These are phyloP conservation scores for Subacronicta megacephala DNA, from an alignment of 2,888 invertebrate species.

Conservation along the genomic window DNA sequence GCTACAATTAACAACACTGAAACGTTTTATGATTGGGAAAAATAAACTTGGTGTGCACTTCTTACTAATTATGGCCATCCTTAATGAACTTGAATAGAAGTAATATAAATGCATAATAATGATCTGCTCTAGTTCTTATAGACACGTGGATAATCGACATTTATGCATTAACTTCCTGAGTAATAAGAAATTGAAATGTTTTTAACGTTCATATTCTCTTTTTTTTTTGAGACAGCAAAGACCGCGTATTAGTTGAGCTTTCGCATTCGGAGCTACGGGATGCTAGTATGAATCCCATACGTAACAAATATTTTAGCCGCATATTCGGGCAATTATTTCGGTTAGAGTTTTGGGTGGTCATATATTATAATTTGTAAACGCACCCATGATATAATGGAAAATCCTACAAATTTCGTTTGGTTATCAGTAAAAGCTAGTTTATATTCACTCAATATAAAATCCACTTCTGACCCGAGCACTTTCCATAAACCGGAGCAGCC, in stretches of 20 bases:
- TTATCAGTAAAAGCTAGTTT: background rate
- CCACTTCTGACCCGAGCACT: background rate
- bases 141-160: background rate
- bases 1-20: constrained; percentile 32
- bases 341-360: too few species aligned
- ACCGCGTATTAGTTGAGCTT: too few species aligned
- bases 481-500: background rate
- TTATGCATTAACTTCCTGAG: too few species aligned
- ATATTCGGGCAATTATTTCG: too few species aligned
- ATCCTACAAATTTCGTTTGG: background rate
- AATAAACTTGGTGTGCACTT: constrained; percentile 39
- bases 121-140: background rate
- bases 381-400: too few species aligned
- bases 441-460: background rate
- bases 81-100: constrained; percentile 19
- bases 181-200: too few species aligned
- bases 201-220: too few species aligned
- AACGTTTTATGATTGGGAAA: constrained; percentile 31
- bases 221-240: too few species aligned
- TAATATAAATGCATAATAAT: constrained; percentile 2
- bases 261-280: too few species aligned
- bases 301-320: too few species aligned
- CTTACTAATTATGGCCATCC: constrained; percentile 36
- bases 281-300: too few species aligned
- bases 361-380: too few species aligned